Base-by-base conservation (phyloP, 2,113 vertebrate species). In the Equus quagga region DNA sequence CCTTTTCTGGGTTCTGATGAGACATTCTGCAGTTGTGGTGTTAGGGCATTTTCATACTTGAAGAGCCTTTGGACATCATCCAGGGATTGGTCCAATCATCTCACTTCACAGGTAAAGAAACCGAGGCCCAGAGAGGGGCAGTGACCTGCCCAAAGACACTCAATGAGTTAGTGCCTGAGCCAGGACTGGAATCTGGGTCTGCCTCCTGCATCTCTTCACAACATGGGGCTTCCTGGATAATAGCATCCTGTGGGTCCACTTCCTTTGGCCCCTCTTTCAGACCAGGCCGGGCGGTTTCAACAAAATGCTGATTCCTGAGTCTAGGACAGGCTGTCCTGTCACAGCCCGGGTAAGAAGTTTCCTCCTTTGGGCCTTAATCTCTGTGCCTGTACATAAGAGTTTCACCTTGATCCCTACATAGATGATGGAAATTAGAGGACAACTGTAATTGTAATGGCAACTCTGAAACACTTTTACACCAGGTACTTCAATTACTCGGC, bases 361-460 rank as follows among this genome's bases (percentile, higher is more conserved):
- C 19, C 31, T 79, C 24, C 13, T 51, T 11, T 6, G 5, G 41
- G 56, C 60, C 33, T 80, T 92, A 18, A 89, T 82, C 67, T 96
- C 73, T 44, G 31, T 21, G 87, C 65, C 87, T 85, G 60, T 60
- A 80, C 73, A 60, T 13, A 83, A 41, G 31, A 46, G 15, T 60
- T 26, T 46, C 58, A 80, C 56, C 44, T 91, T 62, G 46, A 90
- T 72, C 78, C 81, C 70, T n/a, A 82, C 19, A 69, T 10, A 54
- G 75, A 89, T 28, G 82, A 89, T 28, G 51, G 60, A 89, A 90
- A 92, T 62, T 23, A 87, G 73, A 89, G 23, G 41, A 86, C 15
- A 15, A 41, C 64, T 56, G n/a, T 21, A 17, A 73, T 92, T 96
- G 91, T 69, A 91, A 96, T 60, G 31, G 62, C 84, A 98, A 96